phyloP scores from a whole-genome alignment of 2,797 vertebrate species.

The Lacerta viridis region DNA sequence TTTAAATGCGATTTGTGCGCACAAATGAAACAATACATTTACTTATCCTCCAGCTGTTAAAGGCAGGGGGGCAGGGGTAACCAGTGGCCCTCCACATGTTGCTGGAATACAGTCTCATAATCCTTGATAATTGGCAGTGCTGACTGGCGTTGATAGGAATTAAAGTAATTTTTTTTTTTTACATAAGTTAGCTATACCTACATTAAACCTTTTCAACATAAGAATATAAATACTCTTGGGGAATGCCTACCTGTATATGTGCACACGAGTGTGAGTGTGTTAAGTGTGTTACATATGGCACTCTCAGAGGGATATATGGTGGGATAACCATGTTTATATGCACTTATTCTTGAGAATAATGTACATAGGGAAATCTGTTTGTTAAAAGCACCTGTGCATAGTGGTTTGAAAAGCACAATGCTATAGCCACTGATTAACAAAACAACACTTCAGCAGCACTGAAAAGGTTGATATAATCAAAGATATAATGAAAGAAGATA shows the following conservation, averaged over 20 bases:
- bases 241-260: background rate
- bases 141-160: too few relatives aligned
- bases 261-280: too few relatives aligned
- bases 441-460: background rate
- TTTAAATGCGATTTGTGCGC: background rate
- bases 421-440: background rate
- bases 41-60: too few relatives aligned
- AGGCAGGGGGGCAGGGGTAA: background rate
- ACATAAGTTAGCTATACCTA: background rate
- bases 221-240: background rate
- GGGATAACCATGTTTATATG: background rate
- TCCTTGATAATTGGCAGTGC: too few relatives aligned
- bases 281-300: background rate
- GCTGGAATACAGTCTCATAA: too few relatives aligned
- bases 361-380: background rate
- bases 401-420: background rate
- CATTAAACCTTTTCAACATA: background rate
- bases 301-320: background rate
- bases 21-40: background rate
- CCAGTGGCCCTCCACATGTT: background rate
- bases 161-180: too few relatives aligned
- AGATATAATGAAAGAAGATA: slow-evolving; percentile 9
- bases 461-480: slow-evolving; percentile 29
- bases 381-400: background rate
- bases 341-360: slow-evolving; percentile 20